A percentile compares a stretch with the other conserved stretches of the same genome.
These are phyloP conservation scores for Isurus oxyrinchus DNA, from an alignment of 2,113 vertebrate species.

Conservation along the genomic window DNA sequence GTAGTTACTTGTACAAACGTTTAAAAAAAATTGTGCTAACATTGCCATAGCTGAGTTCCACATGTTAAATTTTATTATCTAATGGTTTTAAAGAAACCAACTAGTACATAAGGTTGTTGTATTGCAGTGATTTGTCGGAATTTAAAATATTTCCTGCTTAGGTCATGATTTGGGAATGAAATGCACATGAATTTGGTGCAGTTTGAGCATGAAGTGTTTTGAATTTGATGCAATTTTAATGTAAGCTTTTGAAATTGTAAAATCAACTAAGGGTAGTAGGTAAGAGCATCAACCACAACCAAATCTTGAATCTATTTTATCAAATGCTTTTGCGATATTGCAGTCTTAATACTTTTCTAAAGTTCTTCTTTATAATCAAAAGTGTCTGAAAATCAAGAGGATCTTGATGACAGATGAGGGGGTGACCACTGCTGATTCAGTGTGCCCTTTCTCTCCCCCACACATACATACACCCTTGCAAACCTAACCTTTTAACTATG, in stretches of 20 bases:
- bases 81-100: background rate
- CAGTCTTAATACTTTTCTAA: background rate
- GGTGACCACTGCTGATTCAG: conserved; percentile 16
- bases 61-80: background rate
- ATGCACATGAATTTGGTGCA: background rate
- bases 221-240: background rate
- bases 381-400: background rate
- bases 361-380: background rate
- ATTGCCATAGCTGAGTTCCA: background rate
- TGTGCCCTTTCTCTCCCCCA: background rate
- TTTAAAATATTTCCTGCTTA: background rate
- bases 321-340: background rate
- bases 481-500: conserved; percentile 14
- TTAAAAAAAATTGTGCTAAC: background rate
- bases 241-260: background rate
- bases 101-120: background rate
- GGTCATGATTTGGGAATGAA: background rate
- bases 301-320: background rate
- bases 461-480: background rate
- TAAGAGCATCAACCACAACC: background rate
- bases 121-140: background rate
- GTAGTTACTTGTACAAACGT: background rate
- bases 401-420: background rate
- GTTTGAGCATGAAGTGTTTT: background rate
- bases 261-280: background rate